Evolutionary conservation across 2,113 vertebrate genomes (phyloP).

Genomic region (Peromyscus polionotus): DNA sequence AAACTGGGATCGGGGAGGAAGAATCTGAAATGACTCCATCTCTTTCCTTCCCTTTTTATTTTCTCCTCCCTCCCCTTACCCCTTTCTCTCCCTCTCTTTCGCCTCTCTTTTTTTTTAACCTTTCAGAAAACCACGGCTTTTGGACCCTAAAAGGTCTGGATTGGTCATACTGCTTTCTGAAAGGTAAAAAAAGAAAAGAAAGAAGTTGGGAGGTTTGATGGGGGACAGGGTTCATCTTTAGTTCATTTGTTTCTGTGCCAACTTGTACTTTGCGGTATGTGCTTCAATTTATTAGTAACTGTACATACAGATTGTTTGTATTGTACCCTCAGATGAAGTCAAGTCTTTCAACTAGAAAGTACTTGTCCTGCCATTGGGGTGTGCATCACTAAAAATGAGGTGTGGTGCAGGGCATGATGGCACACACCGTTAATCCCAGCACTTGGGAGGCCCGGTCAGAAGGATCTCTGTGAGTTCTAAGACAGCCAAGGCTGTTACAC

Average conservation of each 20-base stretch:
- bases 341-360: background rate
- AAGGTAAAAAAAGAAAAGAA: slow-evolving; percentile 72
- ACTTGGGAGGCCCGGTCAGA: background rate
- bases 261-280: background rate
- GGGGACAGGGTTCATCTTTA: background rate
- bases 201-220: slow-evolving; percentile 15
- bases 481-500: no score
- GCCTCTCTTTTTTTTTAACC: slow-evolving; percentile 53
- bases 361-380: background rate
- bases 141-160: slow-evolving; percentile 75
- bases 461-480: background rate
- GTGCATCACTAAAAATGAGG: background rate
- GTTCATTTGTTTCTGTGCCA: background rate
- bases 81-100: background rate
- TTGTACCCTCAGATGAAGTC: background rate
- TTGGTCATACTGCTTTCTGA: slow-evolving; percentile 77
- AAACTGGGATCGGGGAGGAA: background rate
- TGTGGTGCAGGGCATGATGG: background rate
- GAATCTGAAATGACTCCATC: slow-evolving; percentile 3
- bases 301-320: background rate
- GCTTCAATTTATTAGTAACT: background rate
- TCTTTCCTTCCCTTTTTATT: background rate
- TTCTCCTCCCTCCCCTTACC: background rate
- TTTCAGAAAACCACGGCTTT: slow-evolving; percentile 79
- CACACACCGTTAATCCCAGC: background rate